These are phyloP conservation scores for Embidobia sp. DNA, from an alignment of 2,888 invertebrate genomes.

Conservation along the genomic window DNA sequence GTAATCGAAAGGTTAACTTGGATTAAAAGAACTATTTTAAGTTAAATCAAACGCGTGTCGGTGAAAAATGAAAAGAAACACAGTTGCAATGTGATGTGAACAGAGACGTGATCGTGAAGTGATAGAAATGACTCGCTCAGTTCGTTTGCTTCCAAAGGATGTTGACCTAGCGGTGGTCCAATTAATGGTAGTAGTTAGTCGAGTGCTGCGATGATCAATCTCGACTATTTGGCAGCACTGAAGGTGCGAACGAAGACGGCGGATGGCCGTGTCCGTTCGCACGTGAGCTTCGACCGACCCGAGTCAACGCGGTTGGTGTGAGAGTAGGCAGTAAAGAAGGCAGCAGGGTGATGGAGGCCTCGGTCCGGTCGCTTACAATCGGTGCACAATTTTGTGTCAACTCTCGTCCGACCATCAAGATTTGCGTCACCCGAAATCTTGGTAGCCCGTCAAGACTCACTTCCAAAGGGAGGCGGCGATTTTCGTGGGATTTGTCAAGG, in stretches of 20 bases:
- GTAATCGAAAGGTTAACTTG: slow-evolving; percentile 5
- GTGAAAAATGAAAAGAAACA: slow-evolving; percentile 14
- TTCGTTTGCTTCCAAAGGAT: too few relatives aligned
- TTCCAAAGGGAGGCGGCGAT: slow-evolving; percentile 37
- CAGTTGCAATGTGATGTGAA: slow-evolving; percentile 24
- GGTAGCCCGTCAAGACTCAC: slow-evolving; percentile 39
- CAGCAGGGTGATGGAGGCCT: slow-evolving; percentile 35
- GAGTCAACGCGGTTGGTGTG: slow-evolving; percentile 31
- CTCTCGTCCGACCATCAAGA: slow-evolving; percentile 8
- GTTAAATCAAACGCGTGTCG: not conserved
- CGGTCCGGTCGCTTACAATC: slow-evolving; percentile 17
- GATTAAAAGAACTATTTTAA: not conserved
- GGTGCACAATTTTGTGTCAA: slow-evolving; percentile 14
- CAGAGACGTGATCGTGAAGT: slow-evolving; percentile 25
- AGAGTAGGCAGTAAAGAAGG: slow-evolving; percentile 39
- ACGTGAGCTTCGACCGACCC: slow-evolving; percentile 2
- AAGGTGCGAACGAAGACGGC: slow-evolving; percentile 31
- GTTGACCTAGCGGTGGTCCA: too few relatives aligned
- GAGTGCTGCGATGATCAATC: not conserved
- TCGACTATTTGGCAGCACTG: slow-evolving; percentile 18
- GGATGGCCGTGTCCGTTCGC: slow-evolving; percentile 16
- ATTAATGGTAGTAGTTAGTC: too few relatives aligned
- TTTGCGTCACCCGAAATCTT: slow-evolving; percentile 25
- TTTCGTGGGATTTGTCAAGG: slow-evolving; percentile 55
- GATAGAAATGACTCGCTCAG: not conserved